These are phyloP conservation scores for Petroica traversi DNA, from an alignment of 2,113 vertebrate species.

Conservation along the genomic window DNA sequence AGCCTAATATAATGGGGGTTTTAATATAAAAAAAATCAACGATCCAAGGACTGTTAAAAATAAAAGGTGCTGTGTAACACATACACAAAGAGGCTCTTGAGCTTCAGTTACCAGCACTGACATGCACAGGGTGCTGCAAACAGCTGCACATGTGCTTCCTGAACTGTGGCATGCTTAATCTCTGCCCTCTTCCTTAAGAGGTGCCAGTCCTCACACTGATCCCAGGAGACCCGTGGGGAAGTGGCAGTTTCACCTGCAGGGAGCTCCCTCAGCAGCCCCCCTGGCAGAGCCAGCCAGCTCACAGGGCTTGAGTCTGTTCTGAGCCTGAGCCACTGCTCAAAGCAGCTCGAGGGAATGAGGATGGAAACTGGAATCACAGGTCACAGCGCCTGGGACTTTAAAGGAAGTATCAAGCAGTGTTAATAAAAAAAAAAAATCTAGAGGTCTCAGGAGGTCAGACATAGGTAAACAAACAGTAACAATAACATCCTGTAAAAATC, in stretches of 20 bases:
- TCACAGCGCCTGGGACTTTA: not conserved
- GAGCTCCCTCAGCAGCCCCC: not conserved
- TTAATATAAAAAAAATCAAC: not conserved
- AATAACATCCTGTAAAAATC: not conserved
- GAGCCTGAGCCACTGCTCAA: rapidly evolving
- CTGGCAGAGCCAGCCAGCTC: not conserved
- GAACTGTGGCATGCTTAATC: not conserved
- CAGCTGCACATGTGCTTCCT: not conserved
- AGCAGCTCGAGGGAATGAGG: not conserved
- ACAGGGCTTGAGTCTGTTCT: not conserved
- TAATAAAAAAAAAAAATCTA: conserved; percentile 17
- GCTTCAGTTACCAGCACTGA: not conserved
- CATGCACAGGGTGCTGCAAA: not conserved
- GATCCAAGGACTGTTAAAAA: not conserved
- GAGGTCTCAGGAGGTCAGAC: conserved; percentile 14
- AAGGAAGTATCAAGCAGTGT: conserved; percentile 11
- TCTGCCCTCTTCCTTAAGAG: not conserved
- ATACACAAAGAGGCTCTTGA: not conserved
- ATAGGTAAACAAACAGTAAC: conserved; percentile 13
- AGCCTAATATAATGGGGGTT: not conserved
- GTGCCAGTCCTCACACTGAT: not conserved
- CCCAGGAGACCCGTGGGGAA: not conserved
- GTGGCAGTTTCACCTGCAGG: not conserved
- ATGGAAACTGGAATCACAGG: not conserved
- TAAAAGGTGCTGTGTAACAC: conserved; percentile 13